Base-by-base conservation (phyloP, 1,140 invertebrate genomes). In the Xylocopa sonorina region DNA sequence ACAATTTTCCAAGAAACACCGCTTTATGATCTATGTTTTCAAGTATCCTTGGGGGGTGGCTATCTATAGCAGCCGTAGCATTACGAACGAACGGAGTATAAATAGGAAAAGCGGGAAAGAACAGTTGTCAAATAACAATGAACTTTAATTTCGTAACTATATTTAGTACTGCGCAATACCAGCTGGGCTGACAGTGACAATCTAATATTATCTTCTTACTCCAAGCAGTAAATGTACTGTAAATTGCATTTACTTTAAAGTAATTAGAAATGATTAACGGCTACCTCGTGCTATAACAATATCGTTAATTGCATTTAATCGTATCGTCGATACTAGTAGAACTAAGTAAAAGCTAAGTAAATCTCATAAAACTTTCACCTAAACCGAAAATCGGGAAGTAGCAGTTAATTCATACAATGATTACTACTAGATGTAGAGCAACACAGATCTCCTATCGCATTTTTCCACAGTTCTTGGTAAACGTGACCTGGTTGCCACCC, bases 401-500 rank as follows among this genome's bases (percentile, higher is more conserved):
- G n/a, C n/a, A n/a, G n/a, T n/a, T n/a, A n/a, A n/a, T n/a, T 9
- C 38, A 38, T 21, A 10, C 12, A 62, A 12, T 24, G 3, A 48
- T 48, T 29, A 48, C 27, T 66, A 64, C 7, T 21, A 16, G 16
- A 29, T 18, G 46, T 16, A 64, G 29, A 27, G 18, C 7, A 4
- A 21, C 27, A 21, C 16, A 12, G 27, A 27, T 48, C 27, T n/a
- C 41, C 67, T 55, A 69, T 69, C 67, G 32, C 48, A 51, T 18
- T 55, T 55, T 69, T 69, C 50, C 34, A 55, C 9, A 14, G n/a
- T 69, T 69, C 67, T 38, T 34, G 32, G 50, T 41, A 53, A 69
- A 41, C 50, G 34, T 34, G 34, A 16, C 16, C 66, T 27, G 18
- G 10, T 21, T 18, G 12, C 50, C 24, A 27, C 67, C 67, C 67